phyloP scores from a whole-genome alignment of 2,113 vertebrate species.

The Pseudolaguvia tuberculata region DNA sequence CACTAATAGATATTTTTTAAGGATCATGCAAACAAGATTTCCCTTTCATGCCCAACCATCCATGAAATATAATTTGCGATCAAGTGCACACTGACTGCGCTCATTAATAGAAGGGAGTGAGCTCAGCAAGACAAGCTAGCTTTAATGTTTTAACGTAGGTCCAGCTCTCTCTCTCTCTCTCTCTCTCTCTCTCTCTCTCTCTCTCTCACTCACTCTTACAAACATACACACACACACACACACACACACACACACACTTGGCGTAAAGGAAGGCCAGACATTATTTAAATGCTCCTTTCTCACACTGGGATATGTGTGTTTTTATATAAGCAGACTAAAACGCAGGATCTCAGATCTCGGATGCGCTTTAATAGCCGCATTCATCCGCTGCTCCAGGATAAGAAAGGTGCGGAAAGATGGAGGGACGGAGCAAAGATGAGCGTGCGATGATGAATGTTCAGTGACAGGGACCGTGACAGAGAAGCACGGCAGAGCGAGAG shows the following conservation, averaged over 20 bases:
- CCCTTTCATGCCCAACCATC: conserved; percentile 64
- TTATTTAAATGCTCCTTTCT: not conserved
- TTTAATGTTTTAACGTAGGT: conserved; percentile 30
- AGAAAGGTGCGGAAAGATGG: conserved; percentile 61
- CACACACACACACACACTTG: not conserved
- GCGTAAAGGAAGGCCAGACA: not conserved
- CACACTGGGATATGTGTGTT: not conserved
- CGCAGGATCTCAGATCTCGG: conserved; percentile 1
- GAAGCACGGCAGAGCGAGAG: conserved; percentile 66
- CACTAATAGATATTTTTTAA: conserved; percentile 68
- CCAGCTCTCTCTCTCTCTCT: too few species aligned
- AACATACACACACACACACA: conserved; percentile 6
- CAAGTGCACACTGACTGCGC: conserved; percentile 47
- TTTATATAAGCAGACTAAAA: not conserved
- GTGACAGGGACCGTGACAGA: conserved; percentile 71
- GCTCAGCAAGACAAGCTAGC: conserved; percentile 20
- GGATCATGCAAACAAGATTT: conserved; percentile 63
- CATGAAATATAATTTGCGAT: conserved; percentile 59
- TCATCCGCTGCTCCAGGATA: conserved; percentile 55
- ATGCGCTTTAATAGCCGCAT: not conserved
- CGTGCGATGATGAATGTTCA: conserved; percentile 72
- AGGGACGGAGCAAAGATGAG: conserved; percentile 32
- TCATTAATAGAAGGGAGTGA: conserved; percentile 52
- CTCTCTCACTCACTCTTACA: too few species aligned
- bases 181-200: too few species aligned